A percentile compares a stretch with the other conserved stretches of the same genome.
Evolutionary conservation across 2,797 vertebrate genomes (phyloP).

Genomic region (Lithobates pipiens): DNA sequence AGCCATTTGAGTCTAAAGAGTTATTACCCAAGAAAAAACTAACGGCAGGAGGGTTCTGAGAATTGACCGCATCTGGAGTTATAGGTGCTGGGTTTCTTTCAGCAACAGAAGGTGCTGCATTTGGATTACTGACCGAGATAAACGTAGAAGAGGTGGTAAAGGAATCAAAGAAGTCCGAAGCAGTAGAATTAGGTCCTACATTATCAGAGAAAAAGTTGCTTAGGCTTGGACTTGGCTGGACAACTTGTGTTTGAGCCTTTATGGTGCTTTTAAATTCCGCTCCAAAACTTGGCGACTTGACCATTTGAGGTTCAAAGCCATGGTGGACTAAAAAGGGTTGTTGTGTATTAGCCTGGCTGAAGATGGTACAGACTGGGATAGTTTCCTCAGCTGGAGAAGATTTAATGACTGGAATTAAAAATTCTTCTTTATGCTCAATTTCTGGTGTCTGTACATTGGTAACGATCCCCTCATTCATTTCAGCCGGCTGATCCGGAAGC

Average conservation of each 20-base stretch:
- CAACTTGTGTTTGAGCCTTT: slow-evolving; percentile 81
- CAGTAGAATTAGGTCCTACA: slow-evolving; percentile 79
- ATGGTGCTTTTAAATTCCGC: slow-evolving; percentile 79
- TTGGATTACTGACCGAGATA: slow-evolving; percentile 94
- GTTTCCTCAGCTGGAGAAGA: slow-evolving; percentile 72
- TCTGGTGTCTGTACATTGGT: slow-evolving; percentile 38
- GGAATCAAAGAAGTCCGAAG: slow-evolving; percentile 95
- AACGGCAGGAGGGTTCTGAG: slow-evolving; percentile 65
- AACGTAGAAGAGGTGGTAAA: slow-evolving; percentile 90
- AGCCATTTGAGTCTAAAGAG: slow-evolving; percentile 65
- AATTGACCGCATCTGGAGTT: slow-evolving; percentile 59
- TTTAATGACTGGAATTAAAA: slow-evolving; percentile 45
- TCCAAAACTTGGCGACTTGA: slow-evolving; percentile 94
- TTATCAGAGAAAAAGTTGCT: slow-evolving; percentile 95
- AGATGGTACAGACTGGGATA: slow-evolving; percentile 94
- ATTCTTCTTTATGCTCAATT: slow-evolving; percentile 59
- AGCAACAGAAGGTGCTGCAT: slow-evolving; percentile 78
- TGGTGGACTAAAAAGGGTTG: slow-evolving; percentile 80
- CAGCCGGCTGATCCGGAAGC: slow-evolving; percentile 52
- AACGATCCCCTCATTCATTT: slow-evolving; percentile 45
- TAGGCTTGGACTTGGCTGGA: slow-evolving; percentile 96
- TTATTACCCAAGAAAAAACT: slow-evolving; percentile 69
- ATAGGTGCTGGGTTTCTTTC: slow-evolving; percentile 79
- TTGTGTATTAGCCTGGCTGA: slow-evolving; percentile 83
- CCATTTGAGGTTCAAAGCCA: slow-evolving; percentile 93